These are phyloP conservation scores for Lithobates pipiens DNA, from an alignment of 2,797 vertebrate genomes.

Conservation along the genomic window DNA sequence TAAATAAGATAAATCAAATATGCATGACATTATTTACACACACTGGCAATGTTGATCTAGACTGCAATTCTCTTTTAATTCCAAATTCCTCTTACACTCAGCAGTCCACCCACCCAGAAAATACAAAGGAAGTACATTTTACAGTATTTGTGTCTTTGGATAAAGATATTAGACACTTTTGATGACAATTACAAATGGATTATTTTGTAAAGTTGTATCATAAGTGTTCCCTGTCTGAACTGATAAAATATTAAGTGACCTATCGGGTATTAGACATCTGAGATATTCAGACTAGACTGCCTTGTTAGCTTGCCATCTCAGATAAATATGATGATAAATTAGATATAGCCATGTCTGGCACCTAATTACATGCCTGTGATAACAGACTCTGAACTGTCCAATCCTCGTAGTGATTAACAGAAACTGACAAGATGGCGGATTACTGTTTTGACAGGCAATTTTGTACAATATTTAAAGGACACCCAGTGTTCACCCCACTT, in stretches of 20 bases:
- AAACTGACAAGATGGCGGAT: neutral
- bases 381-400: slow-evolving; percentile 3
- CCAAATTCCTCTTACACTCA: too few relatives aligned
- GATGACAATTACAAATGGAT: neutral
- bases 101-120: too few relatives aligned
- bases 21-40: too few relatives aligned
- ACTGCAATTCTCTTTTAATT: too few relatives aligned
- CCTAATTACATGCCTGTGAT: slow-evolving; percentile 3
- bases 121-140: too few relatives aligned
- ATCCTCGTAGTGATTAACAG: slow-evolving; percentile 19
- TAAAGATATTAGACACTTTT: too few relatives aligned
- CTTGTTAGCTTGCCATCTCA: neutral
- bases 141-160: too few relatives aligned
- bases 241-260: slow-evolving; percentile 1
- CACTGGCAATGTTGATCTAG: too few relatives aligned
- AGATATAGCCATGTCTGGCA: slow-evolving; percentile 6
- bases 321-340: slow-evolving; percentile 38
- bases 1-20: too few relatives aligned
- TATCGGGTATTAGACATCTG: neutral
- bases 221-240: neutral
- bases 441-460: slow-evolving; percentile 32
- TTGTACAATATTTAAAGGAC: slow-evolving; percentile 18
- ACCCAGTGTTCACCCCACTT: neutral
- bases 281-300: neutral
- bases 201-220: neutral